phyloP scores from a whole-genome alignment of 1,140 invertebrate genomes.

The Himalopsyche phryganea region DNA sequence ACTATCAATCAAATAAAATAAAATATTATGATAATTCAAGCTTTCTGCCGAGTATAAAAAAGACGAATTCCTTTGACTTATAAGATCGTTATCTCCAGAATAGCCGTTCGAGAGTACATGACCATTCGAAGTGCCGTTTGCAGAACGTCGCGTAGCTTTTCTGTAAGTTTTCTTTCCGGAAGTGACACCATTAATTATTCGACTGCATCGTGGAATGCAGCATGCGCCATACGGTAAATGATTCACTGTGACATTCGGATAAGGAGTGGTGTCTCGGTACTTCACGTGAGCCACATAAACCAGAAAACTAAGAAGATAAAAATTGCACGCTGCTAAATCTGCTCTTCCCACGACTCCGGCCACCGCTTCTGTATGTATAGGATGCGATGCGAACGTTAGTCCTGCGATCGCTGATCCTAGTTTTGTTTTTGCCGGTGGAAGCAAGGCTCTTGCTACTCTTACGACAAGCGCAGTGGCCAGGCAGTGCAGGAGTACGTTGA shows the following conservation, averaged over 20 bases:
- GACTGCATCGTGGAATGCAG: constrained; percentile 24
- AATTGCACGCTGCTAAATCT: constrained; percentile 87
- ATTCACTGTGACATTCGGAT: constrained; percentile 13
- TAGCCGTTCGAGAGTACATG: constrained; percentile 28
- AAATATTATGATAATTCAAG: constrained; percentile 26
- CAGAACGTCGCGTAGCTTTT: constrained; percentile 15
- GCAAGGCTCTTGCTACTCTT: constrained; percentile 61
- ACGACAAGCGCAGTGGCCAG: constrained; percentile 78
- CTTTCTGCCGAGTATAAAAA: constrained; percentile 18
- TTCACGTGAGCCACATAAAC: constrained; percentile 67
- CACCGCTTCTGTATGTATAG: constrained; percentile 94
- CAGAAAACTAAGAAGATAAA: constrained; percentile 84
- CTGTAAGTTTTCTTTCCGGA: constrained; percentile 24
- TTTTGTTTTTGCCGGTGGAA: constrained; percentile 57
- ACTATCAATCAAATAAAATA: constrained; percentile 28
- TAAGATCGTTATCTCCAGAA: constrained; percentile 17
- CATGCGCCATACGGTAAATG: constrained; percentile 24
- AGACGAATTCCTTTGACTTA: constrained; percentile 19
- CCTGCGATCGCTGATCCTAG: constrained; percentile 74
- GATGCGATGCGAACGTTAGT: constrained; percentile 90
- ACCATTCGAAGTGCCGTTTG: constrained; percentile 21
- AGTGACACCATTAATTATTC: constrained; percentile 26
- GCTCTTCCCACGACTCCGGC: constrained; percentile 94
- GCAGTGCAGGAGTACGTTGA: constrained; percentile 84
- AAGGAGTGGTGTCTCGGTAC: constrained; percentile 47